phyloP scores from a whole-genome alignment of 64 coral and sea anemone species.

The Stylophora pistillata region DNA sequence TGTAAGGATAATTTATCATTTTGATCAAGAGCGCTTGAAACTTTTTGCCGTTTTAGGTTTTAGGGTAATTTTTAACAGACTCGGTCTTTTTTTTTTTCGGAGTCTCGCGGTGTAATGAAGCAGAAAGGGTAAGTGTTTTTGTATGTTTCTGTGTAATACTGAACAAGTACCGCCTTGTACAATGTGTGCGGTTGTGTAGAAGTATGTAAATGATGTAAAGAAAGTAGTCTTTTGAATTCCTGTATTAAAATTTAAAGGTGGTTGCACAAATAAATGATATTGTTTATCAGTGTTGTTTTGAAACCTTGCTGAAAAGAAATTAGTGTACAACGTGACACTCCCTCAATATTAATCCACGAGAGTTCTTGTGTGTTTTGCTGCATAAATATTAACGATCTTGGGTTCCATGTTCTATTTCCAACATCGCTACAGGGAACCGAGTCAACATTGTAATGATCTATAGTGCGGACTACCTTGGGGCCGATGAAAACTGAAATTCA shows the following conservation, averaged over 20 bases:
- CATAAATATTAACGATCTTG: too few relatives aligned
- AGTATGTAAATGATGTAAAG: conserved; percentile 79
- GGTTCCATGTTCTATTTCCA: too few relatives aligned
- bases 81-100: conserved; percentile 20
- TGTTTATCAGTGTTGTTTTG: background rate
- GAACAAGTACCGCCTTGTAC: conserved; percentile 50
- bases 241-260: conserved; percentile 81
- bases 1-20: conserved; percentile 16
- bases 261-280: conserved; percentile 45
- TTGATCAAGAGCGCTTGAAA: conserved; percentile 56
- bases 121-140: conserved; percentile 40
- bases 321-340: too few relatives aligned
- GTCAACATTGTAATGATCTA: too few relatives aligned
- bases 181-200: conserved; percentile 54
- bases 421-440: too few relatives aligned
- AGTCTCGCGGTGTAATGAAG: conserved; percentile 46
- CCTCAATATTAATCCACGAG: too few relatives aligned
- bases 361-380: too few relatives aligned
- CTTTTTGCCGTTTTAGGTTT: conserved; percentile 73
- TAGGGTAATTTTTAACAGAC: conserved; percentile 72
- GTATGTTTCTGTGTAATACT: conserved; percentile 72
- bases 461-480: too few relatives aligned
- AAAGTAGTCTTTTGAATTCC: conserved; percentile 71
- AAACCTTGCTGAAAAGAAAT: too few relatives aligned
- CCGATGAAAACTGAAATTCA: too few relatives aligned